Conservation (phyloP, 2,888 invertebrate species). For the Cryptocephalus moraei region DNA sequence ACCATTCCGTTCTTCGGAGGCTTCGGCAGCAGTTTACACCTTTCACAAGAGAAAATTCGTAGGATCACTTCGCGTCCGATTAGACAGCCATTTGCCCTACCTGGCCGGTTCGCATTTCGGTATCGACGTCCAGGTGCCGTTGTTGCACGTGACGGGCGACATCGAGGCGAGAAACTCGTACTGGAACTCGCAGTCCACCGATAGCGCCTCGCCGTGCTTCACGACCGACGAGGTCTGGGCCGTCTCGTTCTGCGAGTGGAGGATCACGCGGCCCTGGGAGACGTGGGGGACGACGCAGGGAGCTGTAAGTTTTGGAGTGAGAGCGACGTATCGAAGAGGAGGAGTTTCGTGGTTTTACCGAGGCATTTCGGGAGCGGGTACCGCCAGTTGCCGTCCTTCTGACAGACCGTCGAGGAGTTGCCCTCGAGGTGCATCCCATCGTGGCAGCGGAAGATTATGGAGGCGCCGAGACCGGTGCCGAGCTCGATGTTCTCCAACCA, state of each 20-base stretch:
- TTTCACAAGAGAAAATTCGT: constrained; percentile 4
- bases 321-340: too few relatives aligned
- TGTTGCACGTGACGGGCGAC: constrained; percentile 75
- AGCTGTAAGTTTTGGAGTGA: constrained; percentile 44
- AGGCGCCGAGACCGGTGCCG: constrained; percentile 84
- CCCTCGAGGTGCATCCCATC: constrained; percentile 87
- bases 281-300: constrained; percentile 91
- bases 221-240: constrained; percentile 46
- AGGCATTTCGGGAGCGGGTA: constrained; percentile 85
- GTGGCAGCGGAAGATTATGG: constrained; percentile 86
- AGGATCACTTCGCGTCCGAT: too few relatives aligned
- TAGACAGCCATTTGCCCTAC: constrained; percentile 22
- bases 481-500: constrained; percentile 86
- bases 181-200: constrained; percentile 74
- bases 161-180: constrained; percentile 75
- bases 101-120: constrained; percentile 77
- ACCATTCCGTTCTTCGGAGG: constrained; percentile 90
- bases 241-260: constrained; percentile 47
- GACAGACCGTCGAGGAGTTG: constrained; percentile 82
- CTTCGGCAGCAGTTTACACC: constrained; percentile 36
- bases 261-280: constrained; percentile 62
- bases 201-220: constrained; percentile 59
- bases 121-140: constrained; percentile 92
- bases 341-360: constrained; percentile 44
- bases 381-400: constrained; percentile 91